Base-by-base conservation (phyloP, 2,797 vertebrate genomes). In the Schizopygopsis malacanthus region DNA sequence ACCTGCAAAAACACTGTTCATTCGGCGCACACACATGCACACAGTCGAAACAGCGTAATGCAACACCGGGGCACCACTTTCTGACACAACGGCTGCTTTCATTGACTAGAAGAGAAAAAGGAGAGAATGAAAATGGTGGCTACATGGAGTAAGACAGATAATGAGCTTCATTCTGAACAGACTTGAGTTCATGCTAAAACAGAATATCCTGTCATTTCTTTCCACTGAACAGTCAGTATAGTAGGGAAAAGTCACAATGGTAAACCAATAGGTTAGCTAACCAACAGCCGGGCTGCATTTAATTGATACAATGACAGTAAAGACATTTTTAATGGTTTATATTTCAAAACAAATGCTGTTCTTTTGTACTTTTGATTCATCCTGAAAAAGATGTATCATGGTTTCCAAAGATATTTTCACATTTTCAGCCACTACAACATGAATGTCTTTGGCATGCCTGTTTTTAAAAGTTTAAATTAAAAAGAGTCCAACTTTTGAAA, bases 81-180 rank as follows among this genome's bases (percentile, higher is more conserved):
- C 69, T 50, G 63, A 84, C 86, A 95, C 93, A 93, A 94, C 85
- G 89, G 89, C 83, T 84, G 83, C 90, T 91, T 93, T 92, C 39
- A 78, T 67, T n/a, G 78, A 77, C 7, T 20, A n/a, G n/a, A 56
- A 75, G 22, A 56, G 73, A 45, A 63, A 84, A 73, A 69, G 54
- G 28, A 59, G 56, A 54, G 81, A 52, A 41, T n/a, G n/a, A 41
- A 22, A 83, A 79, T 12, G 33, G 77, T 37, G 71, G 75, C 39
- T 83, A 52, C 65, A 4, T 76, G 28, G 12, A 45, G 54, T 41
- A 52, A 70, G 22, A 37, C 28, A 28, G 5, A 50, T 61, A 75
- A 76, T 41, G 28, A 47, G 67, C 45, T 77, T 77, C 41, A 52
- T 67, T 67, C 43, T 83, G 13, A 65, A 65, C 56, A 50, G 25